phyloP scores from a whole-genome alignment of 2,797 vertebrate species.

The Pseudomugil gertrudae region DNA sequence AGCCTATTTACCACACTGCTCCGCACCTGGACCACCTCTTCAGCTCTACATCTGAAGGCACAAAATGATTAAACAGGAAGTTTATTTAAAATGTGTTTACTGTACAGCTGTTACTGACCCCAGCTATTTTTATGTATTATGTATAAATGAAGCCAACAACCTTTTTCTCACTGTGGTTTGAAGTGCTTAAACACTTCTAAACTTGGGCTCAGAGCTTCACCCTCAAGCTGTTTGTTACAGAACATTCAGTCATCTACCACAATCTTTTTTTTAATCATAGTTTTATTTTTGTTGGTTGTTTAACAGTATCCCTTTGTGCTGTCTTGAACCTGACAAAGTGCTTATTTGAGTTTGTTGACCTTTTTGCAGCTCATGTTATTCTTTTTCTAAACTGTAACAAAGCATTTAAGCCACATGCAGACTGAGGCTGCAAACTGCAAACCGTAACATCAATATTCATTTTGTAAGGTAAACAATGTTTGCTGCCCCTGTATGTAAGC shows the following conservation, averaged over 20 bases:
- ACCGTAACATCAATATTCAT: constrained; percentile 5
- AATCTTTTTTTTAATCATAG: neutral
- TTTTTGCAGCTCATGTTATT: neutral
- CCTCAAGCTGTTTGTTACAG: neutral
- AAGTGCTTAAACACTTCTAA: constrained; percentile 28
- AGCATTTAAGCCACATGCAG: neutral
- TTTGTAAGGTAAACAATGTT: neutral
- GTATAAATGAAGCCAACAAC: constrained; percentile 41
- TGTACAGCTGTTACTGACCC: constrained; percentile 42
- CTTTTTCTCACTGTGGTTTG: constrained; percentile 35
- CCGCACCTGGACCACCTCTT: constrained; percentile 68
- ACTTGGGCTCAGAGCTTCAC: neutral
- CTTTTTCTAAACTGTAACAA: neutral
- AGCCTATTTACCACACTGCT: constrained; percentile 47
- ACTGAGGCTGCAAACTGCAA: neutral
- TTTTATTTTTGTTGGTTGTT: neutral
- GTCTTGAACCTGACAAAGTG: constrained; percentile 1
- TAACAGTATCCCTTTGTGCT: neutral
- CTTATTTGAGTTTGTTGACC: neutral
- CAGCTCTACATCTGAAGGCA: constrained; percentile 40
- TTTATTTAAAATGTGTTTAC: constrained; percentile 62
- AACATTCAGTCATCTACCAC: neutral
- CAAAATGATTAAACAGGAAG: constrained; percentile 63
- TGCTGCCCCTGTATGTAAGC: neutral
- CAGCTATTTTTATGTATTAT: constrained; percentile 48